A percentile compares a stretch with the other conserved stretches of the same genome.
Evolutionary conservation across 2,888 invertebrate species (phyloP).

Genomic region (Scaptomyza reducta): DNA sequence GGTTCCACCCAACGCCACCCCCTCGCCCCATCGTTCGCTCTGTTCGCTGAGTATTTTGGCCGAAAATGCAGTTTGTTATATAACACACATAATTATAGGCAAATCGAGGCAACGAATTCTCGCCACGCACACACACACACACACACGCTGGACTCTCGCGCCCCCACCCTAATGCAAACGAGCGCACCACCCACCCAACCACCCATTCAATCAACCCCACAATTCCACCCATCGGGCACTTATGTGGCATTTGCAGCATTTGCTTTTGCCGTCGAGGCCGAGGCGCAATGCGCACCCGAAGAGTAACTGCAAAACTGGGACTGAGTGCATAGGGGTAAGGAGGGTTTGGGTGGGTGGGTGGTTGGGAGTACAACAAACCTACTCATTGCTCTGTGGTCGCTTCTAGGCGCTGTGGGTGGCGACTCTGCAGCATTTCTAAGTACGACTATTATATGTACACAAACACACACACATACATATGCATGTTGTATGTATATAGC

Average conservation of each 20-base stretch:
- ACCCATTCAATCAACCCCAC: not conserved
- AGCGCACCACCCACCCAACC: slow-evolving; percentile 9
- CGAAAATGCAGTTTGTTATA: slow-evolving; percentile 78
- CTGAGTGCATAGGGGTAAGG: not conserved
- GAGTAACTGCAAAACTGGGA: slow-evolving; percentile 21
- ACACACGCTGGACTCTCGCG: slow-evolving; percentile 49
- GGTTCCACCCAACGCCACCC: not conserved
- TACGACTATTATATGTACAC: slow-evolving; percentile 52
- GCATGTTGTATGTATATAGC: slow-evolving; percentile 39
- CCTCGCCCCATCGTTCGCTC: not conserved
- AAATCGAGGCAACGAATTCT: slow-evolving; percentile 80
- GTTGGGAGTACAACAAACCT: slow-evolving; percentile 1
- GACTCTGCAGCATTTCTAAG: slow-evolving; percentile 55
- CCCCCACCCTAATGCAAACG: slow-evolving; percentile 54
- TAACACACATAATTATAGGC: slow-evolving; percentile 81
- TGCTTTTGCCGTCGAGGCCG: slow-evolving; percentile 49
- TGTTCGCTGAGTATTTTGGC: slow-evolving; percentile 53
- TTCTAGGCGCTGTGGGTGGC: slow-evolving; percentile 47
- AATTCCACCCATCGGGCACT: slow-evolving; percentile 64
- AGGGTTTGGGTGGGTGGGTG: slow-evolving; percentile 10
- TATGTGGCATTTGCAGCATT: slow-evolving; percentile 78
- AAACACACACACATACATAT: slow-evolving; percentile 21
- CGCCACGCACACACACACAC: slow-evolving; percentile 61
- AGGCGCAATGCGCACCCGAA: slow-evolving; percentile 63
- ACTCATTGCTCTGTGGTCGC: slow-evolving; percentile 26